These are phyloP conservation scores for Achlya flavicornis DNA, from an alignment of 2,888 invertebrate genomes.

Conservation along the genomic window DNA sequence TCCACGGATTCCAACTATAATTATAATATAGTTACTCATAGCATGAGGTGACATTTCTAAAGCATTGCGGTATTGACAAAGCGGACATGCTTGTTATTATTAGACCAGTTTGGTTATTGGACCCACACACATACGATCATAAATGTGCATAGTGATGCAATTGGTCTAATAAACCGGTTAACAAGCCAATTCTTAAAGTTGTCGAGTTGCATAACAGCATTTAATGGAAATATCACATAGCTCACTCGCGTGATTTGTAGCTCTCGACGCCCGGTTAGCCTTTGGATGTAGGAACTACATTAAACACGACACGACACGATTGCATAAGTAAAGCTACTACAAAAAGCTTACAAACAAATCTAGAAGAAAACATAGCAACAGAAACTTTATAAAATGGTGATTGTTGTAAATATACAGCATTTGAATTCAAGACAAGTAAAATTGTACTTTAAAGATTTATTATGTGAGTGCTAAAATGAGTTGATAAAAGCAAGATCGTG, in stretches of 20 bases:
- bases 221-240: constrained; percentile 37
- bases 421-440: too few relatives aligned
- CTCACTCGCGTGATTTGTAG: constrained; percentile 36
- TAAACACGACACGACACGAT: constrained; percentile 24
- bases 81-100: constrained; percentile 28
- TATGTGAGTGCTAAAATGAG: neutral
- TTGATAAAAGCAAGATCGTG: neutral
- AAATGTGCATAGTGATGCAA: constrained; percentile 58
- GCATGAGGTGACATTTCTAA: constrained; percentile 1
- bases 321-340: constrained; percentile 19
- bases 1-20: neutral
- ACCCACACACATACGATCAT: constrained; percentile 30
- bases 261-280: constrained; percentile 28
- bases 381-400: too few relatives aligned
- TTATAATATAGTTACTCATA: neutral
- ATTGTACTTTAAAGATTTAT: neutral
- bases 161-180: constrained; percentile 46
- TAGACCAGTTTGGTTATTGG: constrained; percentile 34
- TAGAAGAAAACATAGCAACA: too few relatives aligned
- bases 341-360: neutral
- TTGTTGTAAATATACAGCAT: too few relatives aligned
- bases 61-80: constrained; percentile 10
- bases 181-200: constrained; percentile 43
- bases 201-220: constrained; percentile 43
- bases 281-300: constrained; percentile 30